phyloP scores from a whole-genome alignment of 2,113 vertebrate species.

The Perca flavescens region DNA sequence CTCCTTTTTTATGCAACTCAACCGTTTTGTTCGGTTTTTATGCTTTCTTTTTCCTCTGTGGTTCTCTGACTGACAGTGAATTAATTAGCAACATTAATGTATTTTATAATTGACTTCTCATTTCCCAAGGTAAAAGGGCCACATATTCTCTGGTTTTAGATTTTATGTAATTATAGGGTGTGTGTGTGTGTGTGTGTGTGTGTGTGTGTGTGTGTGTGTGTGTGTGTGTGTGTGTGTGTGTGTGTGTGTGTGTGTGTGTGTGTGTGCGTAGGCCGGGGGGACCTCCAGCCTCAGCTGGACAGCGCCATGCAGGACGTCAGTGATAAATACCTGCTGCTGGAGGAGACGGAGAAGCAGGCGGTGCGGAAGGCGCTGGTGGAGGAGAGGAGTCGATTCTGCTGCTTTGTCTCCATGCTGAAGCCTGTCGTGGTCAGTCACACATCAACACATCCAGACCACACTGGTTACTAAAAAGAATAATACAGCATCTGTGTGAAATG shows the following conservation, averaged over 20 bases:
- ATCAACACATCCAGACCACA: too few relatives aligned
- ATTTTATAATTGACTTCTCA: too few relatives aligned
- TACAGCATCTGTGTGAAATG: neutral
- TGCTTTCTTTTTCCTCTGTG: too few relatives aligned
- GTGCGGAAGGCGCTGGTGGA: conserved; percentile 88
- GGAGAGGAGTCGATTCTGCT: conserved; percentile 91
- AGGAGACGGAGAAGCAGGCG: conserved; percentile 94
- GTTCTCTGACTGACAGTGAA: too few relatives aligned
- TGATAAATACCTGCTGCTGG: conserved; percentile 91
- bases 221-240: conserved; percentile 11
- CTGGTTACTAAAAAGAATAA: neutral
- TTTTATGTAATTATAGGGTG: neutral
- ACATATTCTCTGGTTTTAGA: neutral
- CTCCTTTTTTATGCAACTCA: neutral
- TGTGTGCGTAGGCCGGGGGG: conserved; percentile 87
- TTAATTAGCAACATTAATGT: too few relatives aligned
- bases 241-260: conserved; percentile 12
- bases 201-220: too few relatives aligned
- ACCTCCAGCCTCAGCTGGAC: conserved; percentile 94
- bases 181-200: conserved; percentile 3
- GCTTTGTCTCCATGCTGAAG: conserved; percentile 92
- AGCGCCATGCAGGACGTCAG: conserved; percentile 94
- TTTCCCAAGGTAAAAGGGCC: too few relatives aligned
- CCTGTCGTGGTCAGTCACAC: conserved; percentile 90
- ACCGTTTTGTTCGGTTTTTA: too few relatives aligned